Evolutionary conservation across 2,113 vertebrate genomes (phyloP).

Genomic region (Syrmaticus mikado): DNA sequence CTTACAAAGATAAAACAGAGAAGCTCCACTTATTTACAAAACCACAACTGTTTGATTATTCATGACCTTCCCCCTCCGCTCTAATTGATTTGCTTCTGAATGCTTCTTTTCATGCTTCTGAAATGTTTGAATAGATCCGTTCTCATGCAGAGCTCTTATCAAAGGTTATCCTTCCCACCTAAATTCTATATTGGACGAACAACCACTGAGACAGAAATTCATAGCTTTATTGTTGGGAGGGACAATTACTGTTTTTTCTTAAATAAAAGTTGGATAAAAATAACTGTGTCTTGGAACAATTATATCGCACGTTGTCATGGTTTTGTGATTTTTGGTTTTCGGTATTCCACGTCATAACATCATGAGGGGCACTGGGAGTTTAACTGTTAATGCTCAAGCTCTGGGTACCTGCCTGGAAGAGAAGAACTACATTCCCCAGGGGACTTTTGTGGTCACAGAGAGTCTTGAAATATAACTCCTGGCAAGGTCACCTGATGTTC

Average conservation of each 20-base stretch:
- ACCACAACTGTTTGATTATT: background rate
- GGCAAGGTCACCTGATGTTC: too few species aligned
- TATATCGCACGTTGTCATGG: too few species aligned
- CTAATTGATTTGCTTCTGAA: background rate
- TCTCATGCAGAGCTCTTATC: background rate
- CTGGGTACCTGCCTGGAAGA: too few species aligned
- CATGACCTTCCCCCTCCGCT: background rate
- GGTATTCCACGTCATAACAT: too few species aligned
- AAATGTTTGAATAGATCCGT: background rate
- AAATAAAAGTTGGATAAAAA: background rate
- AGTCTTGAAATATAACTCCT: too few species aligned
- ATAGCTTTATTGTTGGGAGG: background rate
- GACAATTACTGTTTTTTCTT: background rate
- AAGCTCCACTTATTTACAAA: background rate
- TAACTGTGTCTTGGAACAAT: background rate
- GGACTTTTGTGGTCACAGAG: too few species aligned
- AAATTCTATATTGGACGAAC: background rate
- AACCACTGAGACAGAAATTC: background rate
- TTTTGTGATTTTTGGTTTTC: too few species aligned
- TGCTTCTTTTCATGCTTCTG: background rate
- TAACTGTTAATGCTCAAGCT: too few species aligned
- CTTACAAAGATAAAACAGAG: background rate
- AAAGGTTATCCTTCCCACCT: background rate
- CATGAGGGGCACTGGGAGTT: too few species aligned
- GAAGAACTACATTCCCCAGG: too few species aligned